Base-by-base conservation (phyloP, 2,797 vertebrate genomes). In the Aldrovandia affinis region DNA sequence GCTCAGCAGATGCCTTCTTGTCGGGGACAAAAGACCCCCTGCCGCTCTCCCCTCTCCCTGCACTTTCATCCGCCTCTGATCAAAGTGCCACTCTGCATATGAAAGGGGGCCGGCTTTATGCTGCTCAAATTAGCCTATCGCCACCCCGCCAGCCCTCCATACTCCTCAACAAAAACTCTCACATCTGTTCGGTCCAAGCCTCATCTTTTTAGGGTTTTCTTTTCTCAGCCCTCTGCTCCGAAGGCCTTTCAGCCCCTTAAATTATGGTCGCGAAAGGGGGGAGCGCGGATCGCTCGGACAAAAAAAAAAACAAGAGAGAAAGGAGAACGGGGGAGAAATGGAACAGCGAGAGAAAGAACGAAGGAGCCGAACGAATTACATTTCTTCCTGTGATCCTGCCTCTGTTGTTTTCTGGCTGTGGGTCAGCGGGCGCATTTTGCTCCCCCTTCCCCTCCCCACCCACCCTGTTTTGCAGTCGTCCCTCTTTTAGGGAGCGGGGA, bases 61-160 rank as follows among this genome's bases (percentile, higher is more conserved):
- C 85, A 92, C 94, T 96, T 95, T 95, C 91, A 95, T 94, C 92
- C 89, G 88, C 84, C 84, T 70, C 89, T 85, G 94, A 96, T 95
- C 94, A 95, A 96, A 96, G 94, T 82, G 52, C 86, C 91, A 18
- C 87, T 96, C 93, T 95, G 93, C 95, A 95, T 95, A 89, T 95
- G 94, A 96, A 96, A 96, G 92, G 87, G 84, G 83, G 39, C 75
- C 83, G 89, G 92, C 90, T 92, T 92, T 94, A 91, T 90, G 90
- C 0, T 0, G 88, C 90, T 93, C 92, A 92, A 92, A 92, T 93
- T 92, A 94, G 93, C 93, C 94, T 92, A 91, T 89, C 87, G 59
- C 92, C 87, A 92, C 90, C 92, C 91, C 20, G 81, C 89, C 91
- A 92, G 85, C 92, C 55, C 88, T 93, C 91, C 87, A 88, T 88